Evolutionary conservation across 2,113 vertebrate genomes (phyloP).

Genomic region (Scomber scombrus): DNA sequence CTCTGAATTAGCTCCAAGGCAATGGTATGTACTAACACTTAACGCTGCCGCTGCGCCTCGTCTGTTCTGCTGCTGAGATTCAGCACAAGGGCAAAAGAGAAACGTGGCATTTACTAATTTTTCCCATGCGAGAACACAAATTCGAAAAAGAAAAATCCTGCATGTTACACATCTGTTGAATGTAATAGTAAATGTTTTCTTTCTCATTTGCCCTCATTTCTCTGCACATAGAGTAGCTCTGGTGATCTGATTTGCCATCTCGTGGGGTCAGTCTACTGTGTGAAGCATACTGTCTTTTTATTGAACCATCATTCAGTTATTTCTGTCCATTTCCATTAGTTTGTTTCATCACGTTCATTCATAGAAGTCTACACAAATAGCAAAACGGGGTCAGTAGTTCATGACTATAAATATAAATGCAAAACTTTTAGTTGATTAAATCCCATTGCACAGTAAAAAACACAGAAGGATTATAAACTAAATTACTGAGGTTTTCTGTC

Average conservation of each 20-base stretch:
- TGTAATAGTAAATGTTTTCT: slow-evolving; percentile 22
- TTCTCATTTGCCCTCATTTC: slow-evolving; percentile 83
- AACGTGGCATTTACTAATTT: slow-evolving; percentile 23
- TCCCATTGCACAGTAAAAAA: not conserved
- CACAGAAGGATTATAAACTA: not conserved
- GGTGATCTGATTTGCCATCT: slow-evolving; percentile 22
- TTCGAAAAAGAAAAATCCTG: not conserved
- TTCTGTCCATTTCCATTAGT: slow-evolving; percentile 53
- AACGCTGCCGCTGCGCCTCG: slow-evolving; percentile 75
- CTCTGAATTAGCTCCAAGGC: slow-evolving; percentile 94
- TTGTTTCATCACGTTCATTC: slow-evolving; percentile 44
- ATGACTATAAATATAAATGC: not conserved
- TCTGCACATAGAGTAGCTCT: slow-evolving; percentile 37
- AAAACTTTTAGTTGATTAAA: slow-evolving; percentile 1
- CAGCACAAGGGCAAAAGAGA: slow-evolving; percentile 84
- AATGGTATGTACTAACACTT: slow-evolving; percentile 94
- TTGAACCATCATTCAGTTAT: slow-evolving; percentile 38
- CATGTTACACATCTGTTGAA: not conserved
- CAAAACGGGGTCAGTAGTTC: slow-evolving; percentile 9
- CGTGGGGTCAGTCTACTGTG: slow-evolving; percentile 40
- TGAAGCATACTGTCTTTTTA: slow-evolving; percentile 17
- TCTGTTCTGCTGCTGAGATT: slow-evolving; percentile 70
- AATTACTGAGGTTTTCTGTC: slow-evolving; percentile 3
- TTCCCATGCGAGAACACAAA: not conserved
- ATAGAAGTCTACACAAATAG: not conserved